Conservation (phyloP, 2,888 invertebrate species). For the Cactoblastis cactorum region DNA sequence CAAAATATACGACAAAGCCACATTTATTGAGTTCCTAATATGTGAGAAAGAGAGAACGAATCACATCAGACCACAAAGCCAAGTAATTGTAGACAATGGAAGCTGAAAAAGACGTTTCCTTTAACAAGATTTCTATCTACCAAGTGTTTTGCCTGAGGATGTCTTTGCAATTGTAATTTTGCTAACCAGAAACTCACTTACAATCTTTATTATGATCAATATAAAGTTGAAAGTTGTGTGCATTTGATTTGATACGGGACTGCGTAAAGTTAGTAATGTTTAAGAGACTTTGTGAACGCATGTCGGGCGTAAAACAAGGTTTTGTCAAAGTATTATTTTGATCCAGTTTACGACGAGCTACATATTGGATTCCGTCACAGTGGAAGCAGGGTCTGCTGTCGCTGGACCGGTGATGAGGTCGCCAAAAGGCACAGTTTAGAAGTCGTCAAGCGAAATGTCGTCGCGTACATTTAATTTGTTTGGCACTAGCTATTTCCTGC, state of each 20-base stretch:
- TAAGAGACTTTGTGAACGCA: constrained; percentile 68
- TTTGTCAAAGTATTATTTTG: constrained; percentile 67
- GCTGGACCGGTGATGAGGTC: constrained; percentile 20
- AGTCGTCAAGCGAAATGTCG: constrained; percentile 1
- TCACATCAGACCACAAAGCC: constrained; percentile 58
- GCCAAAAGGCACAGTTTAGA: constrained; percentile 15
- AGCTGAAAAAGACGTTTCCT: constrained; percentile 77
- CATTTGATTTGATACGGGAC: neutral
- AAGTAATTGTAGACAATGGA: constrained; percentile 77
- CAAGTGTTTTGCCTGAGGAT: constrained; percentile 68
- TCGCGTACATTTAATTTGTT: neutral
- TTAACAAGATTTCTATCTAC: constrained; percentile 74
- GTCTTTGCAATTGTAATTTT: constrained; percentile 31
- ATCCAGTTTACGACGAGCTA: constrained; percentile 41
- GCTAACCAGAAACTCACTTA: neutral
- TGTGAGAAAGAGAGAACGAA: constrained; percentile 37
- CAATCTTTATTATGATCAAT: neutral
- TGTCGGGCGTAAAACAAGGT: constrained; percentile 72
- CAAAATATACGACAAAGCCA: constrained; percentile 47
- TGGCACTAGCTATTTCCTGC: neutral
- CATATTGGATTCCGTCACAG: neutral
- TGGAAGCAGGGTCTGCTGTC: constrained; percentile 7
- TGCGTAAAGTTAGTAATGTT: constrained; percentile 34
- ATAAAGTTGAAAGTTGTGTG: constrained; percentile 26
- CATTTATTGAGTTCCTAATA: constrained; percentile 21